Evolutionary conservation across 1,140 invertebrate species (phyloP), one percentile per base, ranked within the genome.

Genomic region (Heliconius eleuchia): DNA sequence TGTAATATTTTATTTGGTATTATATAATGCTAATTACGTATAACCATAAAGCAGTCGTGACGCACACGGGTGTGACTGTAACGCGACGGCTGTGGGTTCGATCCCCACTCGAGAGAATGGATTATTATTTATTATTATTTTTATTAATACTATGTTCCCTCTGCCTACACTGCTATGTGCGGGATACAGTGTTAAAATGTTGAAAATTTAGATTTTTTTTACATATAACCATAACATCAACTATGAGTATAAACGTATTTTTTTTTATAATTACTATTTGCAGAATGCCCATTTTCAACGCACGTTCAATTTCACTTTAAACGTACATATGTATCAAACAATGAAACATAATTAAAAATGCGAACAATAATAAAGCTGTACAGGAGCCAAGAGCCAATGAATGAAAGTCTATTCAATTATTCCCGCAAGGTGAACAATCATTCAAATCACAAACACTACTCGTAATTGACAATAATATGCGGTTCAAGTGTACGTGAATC

Each of bases 381-480:
- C 23, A 66, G 27, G 23, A 66, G 60, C 4, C 11, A 66, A 66
- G 60, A 66, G 60, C 11, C 60, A 30, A 16, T 66, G 60, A 66
- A 66, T 16, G 27, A 66, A 66, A 66, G 18, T 66, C 60, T 66
- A 66, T 66, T 66, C 60, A 66, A 66, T 66, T 66, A 66, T 66
- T 66, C 60, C 60, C 23, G 27, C 60, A 66, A 66, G 60, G 60
- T 66, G 60, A 66, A 66, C 60, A 66, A 66, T 66, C 60, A 66
- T 66, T 66, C 13, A 23, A 66, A 30, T 30, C 60, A 66, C 60
- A 66, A 66, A 66, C 60, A 66, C 60, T 66, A 30, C 60, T 66
- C 11, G 27, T 30, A 66, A 66, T 66, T 66, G 16, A 66, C 60
- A 66, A 66, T 27, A 66, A 66, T 27, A 30, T 66, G 60, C 60